Evolutionary conservation across 2,113 vertebrate species (phyloP).

Genomic region (Microtus pennsylvanicus): DNA sequence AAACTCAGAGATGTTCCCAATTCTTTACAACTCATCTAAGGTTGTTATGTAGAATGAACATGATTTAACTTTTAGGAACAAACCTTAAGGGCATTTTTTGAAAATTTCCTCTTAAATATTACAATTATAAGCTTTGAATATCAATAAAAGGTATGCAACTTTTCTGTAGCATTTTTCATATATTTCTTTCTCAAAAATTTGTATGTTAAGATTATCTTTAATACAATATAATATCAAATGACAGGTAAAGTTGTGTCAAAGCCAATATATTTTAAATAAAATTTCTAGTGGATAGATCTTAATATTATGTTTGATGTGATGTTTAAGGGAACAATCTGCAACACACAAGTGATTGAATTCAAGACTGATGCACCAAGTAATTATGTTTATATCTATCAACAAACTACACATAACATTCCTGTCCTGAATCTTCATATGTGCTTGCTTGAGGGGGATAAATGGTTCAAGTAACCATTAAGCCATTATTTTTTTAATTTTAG

Average conservation of each 20-base stretch:
- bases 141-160: background rate
- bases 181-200: background rate
- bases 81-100: background rate
- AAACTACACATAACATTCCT: background rate
- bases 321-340: background rate
- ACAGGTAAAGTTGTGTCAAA: background rate
- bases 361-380: background rate
- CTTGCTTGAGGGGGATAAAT: background rate
- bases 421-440: background rate
- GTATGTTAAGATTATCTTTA: background rate
- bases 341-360: background rate
- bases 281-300: background rate
- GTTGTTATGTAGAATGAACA: constrained; percentile 59
- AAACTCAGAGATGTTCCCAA: constrained; percentile 74
- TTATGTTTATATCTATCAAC: background rate
- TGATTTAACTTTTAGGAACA: constrained; percentile 46
- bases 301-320: background rate
- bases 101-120: constrained; percentile 16
- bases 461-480: background rate
- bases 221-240: background rate
- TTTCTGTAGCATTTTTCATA: background rate
- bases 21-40: constrained; percentile 59
- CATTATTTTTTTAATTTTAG: background rate
- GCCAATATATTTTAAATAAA: background rate
- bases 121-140: background rate